Percentiles rank a stretch among this genome's conserved stretches.
These are phyloP conservation scores for Apoda limacodes DNA, from an alignment of 2,888 invertebrate species.

Conservation along the genomic window DNA sequence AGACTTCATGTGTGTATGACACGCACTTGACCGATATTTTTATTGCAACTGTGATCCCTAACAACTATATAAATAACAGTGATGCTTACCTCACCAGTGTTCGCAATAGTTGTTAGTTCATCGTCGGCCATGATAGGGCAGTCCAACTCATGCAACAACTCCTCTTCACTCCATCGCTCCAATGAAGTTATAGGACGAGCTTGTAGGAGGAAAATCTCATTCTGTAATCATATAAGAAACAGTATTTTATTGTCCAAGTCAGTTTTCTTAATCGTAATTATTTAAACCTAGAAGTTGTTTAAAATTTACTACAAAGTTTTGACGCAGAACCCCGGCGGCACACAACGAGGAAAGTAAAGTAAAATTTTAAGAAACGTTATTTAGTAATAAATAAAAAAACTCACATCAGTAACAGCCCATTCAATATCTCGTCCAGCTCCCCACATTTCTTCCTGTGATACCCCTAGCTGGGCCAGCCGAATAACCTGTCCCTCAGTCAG, in stretches of 20 bases:
- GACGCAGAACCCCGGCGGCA: too few species aligned
- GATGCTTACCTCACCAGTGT: slow-evolving; percentile 74
- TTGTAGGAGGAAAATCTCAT: slow-evolving; percentile 76
- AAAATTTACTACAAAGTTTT: too few species aligned
- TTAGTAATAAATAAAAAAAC: slow-evolving; percentile 7
- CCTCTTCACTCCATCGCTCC: slow-evolving; percentile 81
- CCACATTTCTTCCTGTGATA: slow-evolving; percentile 74
- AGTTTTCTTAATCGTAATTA: too few species aligned
- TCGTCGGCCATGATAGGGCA: slow-evolving; percentile 72
- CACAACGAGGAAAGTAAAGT: too few species aligned
- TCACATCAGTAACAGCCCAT: slow-evolving; percentile 77
- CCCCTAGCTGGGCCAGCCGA: slow-evolving; percentile 56
- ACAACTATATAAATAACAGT: too few species aligned
- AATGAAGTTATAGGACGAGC: slow-evolving; percentile 82
- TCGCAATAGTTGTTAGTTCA: slow-evolving; percentile 77
- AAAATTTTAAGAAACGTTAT: too few species aligned
- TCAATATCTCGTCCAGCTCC: slow-evolving; percentile 82
- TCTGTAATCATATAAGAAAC: slow-evolving; percentile 66
- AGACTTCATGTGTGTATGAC: too few species aligned
- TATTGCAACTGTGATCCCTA: neutral
- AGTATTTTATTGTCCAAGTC: too few species aligned
- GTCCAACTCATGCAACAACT: slow-evolving; percentile 83
- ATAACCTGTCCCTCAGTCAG: slow-evolving; percentile 66
- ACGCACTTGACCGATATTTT: too few species aligned
- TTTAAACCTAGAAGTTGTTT: too few species aligned